A percentile compares a stretch with the other conserved stretches of the same genome.
phyloP scores from a whole-genome alignment of 2,888 invertebrate species.

The Pterobdella sp. region DNA sequence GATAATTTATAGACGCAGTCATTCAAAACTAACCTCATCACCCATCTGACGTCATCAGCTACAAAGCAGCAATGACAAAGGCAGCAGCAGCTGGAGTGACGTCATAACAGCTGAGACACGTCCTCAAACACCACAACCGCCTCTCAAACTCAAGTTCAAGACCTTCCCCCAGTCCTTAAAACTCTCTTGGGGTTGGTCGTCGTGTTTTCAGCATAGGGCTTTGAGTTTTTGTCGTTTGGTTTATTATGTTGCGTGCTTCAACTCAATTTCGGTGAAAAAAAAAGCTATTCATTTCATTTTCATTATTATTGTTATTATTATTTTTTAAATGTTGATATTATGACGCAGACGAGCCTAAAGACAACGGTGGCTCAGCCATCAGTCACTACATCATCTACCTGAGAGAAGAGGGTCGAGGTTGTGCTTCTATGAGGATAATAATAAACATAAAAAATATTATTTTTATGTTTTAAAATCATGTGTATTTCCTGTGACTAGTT shows the following conservation, averaged over 20 bases:
- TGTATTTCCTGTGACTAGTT: no score
- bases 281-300: neutral
- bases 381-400: slow-evolving; percentile 70
- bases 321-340: neutral
- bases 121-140: slow-evolving; percentile 70
- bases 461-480: no score
- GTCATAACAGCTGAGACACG: slow-evolving; percentile 69
- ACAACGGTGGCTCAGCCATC: slow-evolving; percentile 67
- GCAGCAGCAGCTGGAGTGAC: slow-evolving; percentile 71
- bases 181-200: slow-evolving; percentile 62
- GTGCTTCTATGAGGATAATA: no score
- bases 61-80: slow-evolving; percentile 73
- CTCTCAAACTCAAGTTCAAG: slow-evolving; percentile 68
- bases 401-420: neutral
- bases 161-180: slow-evolving; percentile 72
- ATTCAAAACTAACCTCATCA: neutral
- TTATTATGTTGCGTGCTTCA: neutral
- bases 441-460: no score
- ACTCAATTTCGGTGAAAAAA: neutral
- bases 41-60: slow-evolving; percentile 55
- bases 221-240: neutral
- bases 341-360: slow-evolving; percentile 56
- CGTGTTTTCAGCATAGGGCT: neutral
- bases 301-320: neutral
- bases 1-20: neutral